Base-by-base conservation (phyloP, 2,797 vertebrate species). In the Neosilurus hyrtlii region DNA sequence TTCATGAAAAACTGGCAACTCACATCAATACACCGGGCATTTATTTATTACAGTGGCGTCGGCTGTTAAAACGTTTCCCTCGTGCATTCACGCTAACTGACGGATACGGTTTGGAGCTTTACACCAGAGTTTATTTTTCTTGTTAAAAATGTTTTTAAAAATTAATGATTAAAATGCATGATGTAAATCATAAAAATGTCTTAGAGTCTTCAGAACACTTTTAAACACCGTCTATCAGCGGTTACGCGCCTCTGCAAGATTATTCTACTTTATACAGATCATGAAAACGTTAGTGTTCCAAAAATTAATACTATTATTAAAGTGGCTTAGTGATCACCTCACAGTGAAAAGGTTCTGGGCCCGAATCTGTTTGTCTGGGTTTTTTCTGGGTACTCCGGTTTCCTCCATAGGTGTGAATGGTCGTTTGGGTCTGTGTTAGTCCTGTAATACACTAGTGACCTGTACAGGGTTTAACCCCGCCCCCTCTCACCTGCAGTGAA, bases 231-330 rank as follows among this genome's bases (percentile, higher is more conserved):
- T 30, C 30, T 8, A 6, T 35, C 26, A 35, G 9, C 7, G 12
- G 3, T 37, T 3, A 22, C 15, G 0, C 20, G 1, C 18, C n/a
- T 37, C 20, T 49, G 49, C 18, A 0, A 43, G 15, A 54, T 30
- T 3, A 1, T 15, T 54, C 7, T 9, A 4, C 22, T 35, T 9
- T 1, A 11, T 30, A 57, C 8, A 56, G 20, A 20, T 5, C 4
- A 9, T 52, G 26, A 75, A 20, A 59, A 37, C 26, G 24, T 56
- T 30, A 56, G 71, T 35, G 18, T 75, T 72, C 20, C 26, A 74
- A 10, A 15, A 26, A 16, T 76, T 77, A 77, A 77, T 61, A 77
- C 37, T 63, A 16, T 63, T 51, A 62, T 15, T 78, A 43, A 43
- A 43, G 43, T 43, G 43, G 43, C 43, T 43, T 8, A 43, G 43